Base-by-base conservation (phyloP, 2,888 invertebrate species). In the Volucella inflata region DNA sequence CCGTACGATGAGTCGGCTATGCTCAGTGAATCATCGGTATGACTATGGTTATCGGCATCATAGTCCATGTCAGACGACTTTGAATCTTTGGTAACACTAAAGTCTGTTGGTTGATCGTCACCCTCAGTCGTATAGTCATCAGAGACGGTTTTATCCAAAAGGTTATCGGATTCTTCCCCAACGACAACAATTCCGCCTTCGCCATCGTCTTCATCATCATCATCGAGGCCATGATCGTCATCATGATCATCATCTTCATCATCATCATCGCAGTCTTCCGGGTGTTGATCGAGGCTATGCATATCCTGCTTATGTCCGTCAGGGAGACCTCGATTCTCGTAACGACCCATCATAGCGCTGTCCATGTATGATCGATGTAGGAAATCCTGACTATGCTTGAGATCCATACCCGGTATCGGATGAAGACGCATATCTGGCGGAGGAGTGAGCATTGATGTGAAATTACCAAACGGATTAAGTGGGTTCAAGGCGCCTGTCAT, bases 131-230 rank as follows among this genome's bases (percentile, higher is more conserved):
- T 89, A 36, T 89, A 91, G 51, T 90, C 91, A 68, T 91, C 90
- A 30, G 91, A 90, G 51, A 89, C 87, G 88, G 92, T 88, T 93
- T 94, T 74, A 92, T 91, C 91, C 12, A 90, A 88, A 60, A 90
- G 89, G 84, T 91, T 96, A 87, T 96, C 96, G 68, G 96, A 95
- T 87, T 96, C 96, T 48, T 96, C 96, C 59, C 95, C 95, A 12
- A 96, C 96, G 0, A 96, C 96, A 0, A 96, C 95, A 75, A 96
- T 95, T 9, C 95, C 96, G 88, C 95, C 96, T 77, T 89, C 90
- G 64, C 89, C 93, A 38, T 89, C 89, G 81, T 90, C 90, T 44
- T 93, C 90, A 46, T 89, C 91, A n/a, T 90, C 91, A 91, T 88
- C 92, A 78, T 91, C 92, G 64, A 91, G 89, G 59, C 89, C 89